These are phyloP conservation scores for Isurus oxyrinchus DNA, from an alignment of 2,113 vertebrate genomes.

Conservation along the genomic window DNA sequence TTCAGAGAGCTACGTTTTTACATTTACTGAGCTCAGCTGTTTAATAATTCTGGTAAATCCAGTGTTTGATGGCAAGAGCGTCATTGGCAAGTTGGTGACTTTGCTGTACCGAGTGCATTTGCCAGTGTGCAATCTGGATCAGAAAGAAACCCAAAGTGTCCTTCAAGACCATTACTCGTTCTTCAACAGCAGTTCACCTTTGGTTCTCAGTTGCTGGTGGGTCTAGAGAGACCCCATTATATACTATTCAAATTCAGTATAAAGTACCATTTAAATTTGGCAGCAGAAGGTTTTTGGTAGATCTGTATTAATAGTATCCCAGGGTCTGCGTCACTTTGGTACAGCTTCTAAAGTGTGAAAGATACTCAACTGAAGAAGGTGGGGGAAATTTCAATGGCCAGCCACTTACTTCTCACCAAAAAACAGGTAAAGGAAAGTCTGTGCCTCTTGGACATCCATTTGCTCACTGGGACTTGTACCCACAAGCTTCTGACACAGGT, in stretches of 20 bases:
- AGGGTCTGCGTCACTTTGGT: background rate
- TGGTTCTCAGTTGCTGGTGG: background rate
- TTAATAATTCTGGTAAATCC: background rate
- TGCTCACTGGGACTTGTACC: background rate
- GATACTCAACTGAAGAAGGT: background rate
- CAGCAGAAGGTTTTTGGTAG: no score
- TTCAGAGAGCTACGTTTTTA: background rate
- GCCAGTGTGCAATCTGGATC: background rate
- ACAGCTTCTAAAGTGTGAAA: background rate
- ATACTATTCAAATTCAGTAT: background rate
- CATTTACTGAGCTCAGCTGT: background rate
- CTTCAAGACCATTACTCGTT: background rate
- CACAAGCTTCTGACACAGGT: background rate
- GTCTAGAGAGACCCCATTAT: background rate
- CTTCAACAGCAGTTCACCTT: background rate
- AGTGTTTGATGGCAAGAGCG: background rate
- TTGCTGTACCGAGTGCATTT: background rate
- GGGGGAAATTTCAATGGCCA: background rate
- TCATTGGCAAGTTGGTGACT: background rate
- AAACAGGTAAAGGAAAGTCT: no score
- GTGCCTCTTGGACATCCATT: background rate
- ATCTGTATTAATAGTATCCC: no score
- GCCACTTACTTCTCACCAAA: background rate
- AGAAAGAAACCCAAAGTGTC: background rate
- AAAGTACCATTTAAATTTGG: background rate